Evolutionary conservation across 2,888 invertebrate species (phyloP), one percentile per base, ranked within the genome.

Genomic region (Hedya salicella): DNA sequence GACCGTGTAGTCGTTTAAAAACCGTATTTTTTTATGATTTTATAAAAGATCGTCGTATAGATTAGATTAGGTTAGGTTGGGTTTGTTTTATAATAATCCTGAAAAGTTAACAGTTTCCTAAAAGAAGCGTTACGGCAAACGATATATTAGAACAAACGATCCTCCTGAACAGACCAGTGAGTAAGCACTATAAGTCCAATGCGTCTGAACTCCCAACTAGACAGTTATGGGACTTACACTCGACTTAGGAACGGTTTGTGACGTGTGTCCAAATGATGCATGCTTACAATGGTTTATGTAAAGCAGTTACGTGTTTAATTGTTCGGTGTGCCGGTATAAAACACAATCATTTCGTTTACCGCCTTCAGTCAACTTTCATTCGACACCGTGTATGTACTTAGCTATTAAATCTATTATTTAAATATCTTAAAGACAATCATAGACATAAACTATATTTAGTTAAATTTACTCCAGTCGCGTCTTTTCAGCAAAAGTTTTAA

Each of bases 241-340:
- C 19, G 14, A 14, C 50, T 16, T 49, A 49, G 56, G 14, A 42
- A 63, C 54, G 25, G 42, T 40, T 36, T 25, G 49, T 63, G 65
- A 65, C 65, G 65, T 21, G 11, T 21, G 2, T 3, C 16, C 16
- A 25, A 57, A 19, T 66, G 66, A 61, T 66, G 61, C 54, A 32
- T 17, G 21, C 19, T 42, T 25, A 42, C 50, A 44, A 32, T 42
- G 21, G 40, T 32, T 54, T 66, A 49, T 54, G 53, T 48, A 49
- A 66, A 61, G 19, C 32, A 25, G 32, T 66, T 54, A 66, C 61
- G 66, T 60, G 53, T 53, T 42, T 59, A 53, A 30, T 40, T 48
- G 48, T 48, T 14, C 32, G 44, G 19, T 8, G 44, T 25, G 1
- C 13, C 17, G 13, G 48, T 66, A 66, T 66, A 61, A 49, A 66